Percentiles rank a stretch among this genome's conserved stretches.
These are phyloP conservation scores for Drosophila truncata DNA, from an alignment of 1,140 invertebrate genomes.

Conservation along the genomic window DNA sequence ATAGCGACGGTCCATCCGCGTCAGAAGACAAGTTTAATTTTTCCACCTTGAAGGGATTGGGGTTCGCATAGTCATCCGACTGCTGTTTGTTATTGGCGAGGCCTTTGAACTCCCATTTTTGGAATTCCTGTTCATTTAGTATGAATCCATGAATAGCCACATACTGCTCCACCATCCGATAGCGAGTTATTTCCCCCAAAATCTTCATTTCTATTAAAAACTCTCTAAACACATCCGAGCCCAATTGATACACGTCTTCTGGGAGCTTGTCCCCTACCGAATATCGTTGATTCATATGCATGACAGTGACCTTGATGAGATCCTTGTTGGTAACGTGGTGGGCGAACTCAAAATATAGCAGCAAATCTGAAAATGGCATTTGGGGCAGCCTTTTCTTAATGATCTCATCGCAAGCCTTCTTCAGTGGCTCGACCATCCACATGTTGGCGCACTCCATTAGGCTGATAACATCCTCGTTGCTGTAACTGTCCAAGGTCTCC, in stretches of 20 bases:
- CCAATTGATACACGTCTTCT: not conserved
- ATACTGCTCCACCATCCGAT: slow-evolving; percentile 5
- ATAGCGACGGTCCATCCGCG: not conserved
- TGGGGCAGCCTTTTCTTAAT: not conserved
- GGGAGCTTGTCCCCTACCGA: accelerated
- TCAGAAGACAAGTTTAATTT: not conserved
- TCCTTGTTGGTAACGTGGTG: not conserved
- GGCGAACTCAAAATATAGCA: slow-evolving; percentile 12
- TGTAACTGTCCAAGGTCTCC: not conserved
- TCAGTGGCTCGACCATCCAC: slow-evolving; percentile 7
- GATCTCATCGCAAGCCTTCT: not conserved
- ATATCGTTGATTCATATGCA: accelerated
- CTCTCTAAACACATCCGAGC: slow-evolving; percentile 12
- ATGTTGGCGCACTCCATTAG: slow-evolving; percentile 13
- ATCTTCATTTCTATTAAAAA: not conserved
- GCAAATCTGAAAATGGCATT: not conserved
- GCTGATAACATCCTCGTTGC: not conserved
- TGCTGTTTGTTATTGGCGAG: not conserved
- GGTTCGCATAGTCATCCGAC: slow-evolving; percentile 9
- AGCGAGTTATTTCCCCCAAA: not conserved
- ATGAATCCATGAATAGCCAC: slow-evolving; percentile 15
- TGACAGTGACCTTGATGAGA: accelerated
- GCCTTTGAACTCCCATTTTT: slow-evolving; percentile 16
- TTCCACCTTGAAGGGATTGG: slow-evolving; percentile 11
- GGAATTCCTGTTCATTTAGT: not conserved